A percentile compares a stretch with the other conserved stretches of the same genome.
These are phyloP conservation scores for Luperina testacea DNA, from an alignment of 2,888 invertebrate genomes.

Conservation along the genomic window DNA sequence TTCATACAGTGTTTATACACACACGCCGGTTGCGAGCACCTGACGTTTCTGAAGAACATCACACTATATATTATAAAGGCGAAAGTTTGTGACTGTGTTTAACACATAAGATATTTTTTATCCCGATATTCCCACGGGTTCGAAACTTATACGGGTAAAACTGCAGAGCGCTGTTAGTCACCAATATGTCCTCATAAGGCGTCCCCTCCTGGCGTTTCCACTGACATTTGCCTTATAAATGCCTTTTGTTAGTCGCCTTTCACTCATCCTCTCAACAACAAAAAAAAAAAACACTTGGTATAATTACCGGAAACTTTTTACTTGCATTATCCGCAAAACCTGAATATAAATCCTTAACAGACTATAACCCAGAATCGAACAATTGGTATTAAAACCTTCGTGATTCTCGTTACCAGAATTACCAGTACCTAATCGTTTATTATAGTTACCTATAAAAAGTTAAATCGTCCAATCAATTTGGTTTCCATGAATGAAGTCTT, in stretches of 20 bases:
- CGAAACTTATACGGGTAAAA: too few relatives aligned
- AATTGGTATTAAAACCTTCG: not conserved
- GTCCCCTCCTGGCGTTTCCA: not conserved
- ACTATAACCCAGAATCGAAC: not conserved
- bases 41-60: not conserved
- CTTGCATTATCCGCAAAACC: not conserved
- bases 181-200: too few relatives aligned
- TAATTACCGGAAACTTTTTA: not conserved
- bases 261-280: not conserved
- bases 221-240: too few relatives aligned
- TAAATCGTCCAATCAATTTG: not conserved
- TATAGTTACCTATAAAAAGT: not conserved
- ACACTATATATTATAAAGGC: not conserved
- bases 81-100: too few relatives aligned
- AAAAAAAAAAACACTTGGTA: not conserved
- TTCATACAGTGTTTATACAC: too few relatives aligned
- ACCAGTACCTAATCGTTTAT: not conserved
- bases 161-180: too few relatives aligned
- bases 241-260: not conserved
- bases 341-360: not conserved
- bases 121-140: too few relatives aligned
- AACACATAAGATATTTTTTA: too few relatives aligned
- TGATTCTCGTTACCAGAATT: not conserved
- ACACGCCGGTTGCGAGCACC: too few relatives aligned
- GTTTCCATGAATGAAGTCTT: constrained; percentile 5